Percentiles rank a stretch among this genome's conserved stretches.
These are phyloP conservation scores for Arizona elegans DNA, from an alignment of 2,113 vertebrate genomes.

Conservation along the genomic window DNA sequence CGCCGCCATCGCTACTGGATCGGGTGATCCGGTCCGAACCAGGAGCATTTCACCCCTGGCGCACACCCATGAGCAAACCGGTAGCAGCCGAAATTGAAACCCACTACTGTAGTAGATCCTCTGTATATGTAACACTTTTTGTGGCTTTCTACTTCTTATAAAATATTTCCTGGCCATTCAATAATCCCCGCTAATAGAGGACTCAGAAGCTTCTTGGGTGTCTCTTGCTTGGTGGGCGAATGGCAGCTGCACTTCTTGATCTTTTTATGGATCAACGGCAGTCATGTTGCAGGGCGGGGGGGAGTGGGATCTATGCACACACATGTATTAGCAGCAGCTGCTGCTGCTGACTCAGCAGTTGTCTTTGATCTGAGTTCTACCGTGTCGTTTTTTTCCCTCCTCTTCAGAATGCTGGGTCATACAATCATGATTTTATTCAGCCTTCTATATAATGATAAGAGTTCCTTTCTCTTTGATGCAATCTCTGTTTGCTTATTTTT, in stretches of 20 bases:
- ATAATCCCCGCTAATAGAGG: constrained; percentile 2
- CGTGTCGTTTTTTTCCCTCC: not conserved
- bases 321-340: too few relatives aligned
- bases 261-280: not conserved
- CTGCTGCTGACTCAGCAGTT: constrained; percentile 4
- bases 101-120: not conserved
- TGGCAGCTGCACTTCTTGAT: constrained; percentile 13
- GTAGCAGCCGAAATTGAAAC: too few relatives aligned
- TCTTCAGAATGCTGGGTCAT: not conserved
- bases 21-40: too few relatives aligned
- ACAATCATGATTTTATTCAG: not conserved
- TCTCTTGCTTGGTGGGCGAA: constrained; percentile 5
- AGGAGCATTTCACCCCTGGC: too few relatives aligned
- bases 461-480: not conserved
- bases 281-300: not conserved
- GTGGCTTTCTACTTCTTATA: not conserved
- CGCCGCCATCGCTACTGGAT: too few relatives aligned
- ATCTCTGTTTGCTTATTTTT: not conserved
- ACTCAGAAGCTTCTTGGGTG: not conserved
- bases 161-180: not conserved
- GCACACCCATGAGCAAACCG: too few relatives aligned
- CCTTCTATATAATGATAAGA: not conserved
- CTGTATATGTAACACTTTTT: not conserved
- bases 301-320: not conserved
- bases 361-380: not conserved